Base-by-base conservation (phyloP, 2,797 vertebrate species). In the Crypturellus tataupa region DNA sequence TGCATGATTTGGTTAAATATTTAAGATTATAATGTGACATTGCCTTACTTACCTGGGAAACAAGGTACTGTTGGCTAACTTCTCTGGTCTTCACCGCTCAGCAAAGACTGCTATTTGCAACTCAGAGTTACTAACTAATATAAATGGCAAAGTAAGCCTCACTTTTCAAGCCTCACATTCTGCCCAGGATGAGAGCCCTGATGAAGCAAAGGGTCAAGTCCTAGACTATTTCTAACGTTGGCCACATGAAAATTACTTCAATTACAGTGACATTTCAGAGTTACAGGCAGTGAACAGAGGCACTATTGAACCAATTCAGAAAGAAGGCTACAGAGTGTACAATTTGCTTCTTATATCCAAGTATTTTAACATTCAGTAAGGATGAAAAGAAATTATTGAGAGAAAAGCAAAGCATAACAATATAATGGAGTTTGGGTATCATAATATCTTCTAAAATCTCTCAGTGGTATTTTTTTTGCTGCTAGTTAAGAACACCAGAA, bases 311-410 rank as follows among this genome's bases (percentile, higher is more conserved):
- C 7, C 3, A 65, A 63, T 75, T 65, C 72, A 59, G 35, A 76
- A 93, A 93, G 65, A 88, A 91, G 40, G 27, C 70, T 91, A 76
- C 63, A 77, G 35, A 88, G 39, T 17, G 21, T 37, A 60, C 12
- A 85, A 37, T 49, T 81, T 12, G 72, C 7, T 40, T 91, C 93
- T 89, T 89, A 75, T 71, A 90, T 60, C 27, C 68, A 95, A 75
- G 44, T 83, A 62, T 65, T 87, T 95, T 94, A 47, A 67, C 93
- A 92, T 92, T 93, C 72, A 37, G 12, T 72, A 53, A 80, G n/a
- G 11, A 44, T 65, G 39, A 85, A 80, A 87, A 49, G 44, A 60
- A 63, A 5, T 7, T 53, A n/a, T 73, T 67, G 39, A 25, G n/a
- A 80, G 16, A 3, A 40, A 63, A 75, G 62, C 53, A 35, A 35